phyloP scores from a whole-genome alignment of 2,113 vertebrate species.

The Lophotis ruficrista region DNA sequence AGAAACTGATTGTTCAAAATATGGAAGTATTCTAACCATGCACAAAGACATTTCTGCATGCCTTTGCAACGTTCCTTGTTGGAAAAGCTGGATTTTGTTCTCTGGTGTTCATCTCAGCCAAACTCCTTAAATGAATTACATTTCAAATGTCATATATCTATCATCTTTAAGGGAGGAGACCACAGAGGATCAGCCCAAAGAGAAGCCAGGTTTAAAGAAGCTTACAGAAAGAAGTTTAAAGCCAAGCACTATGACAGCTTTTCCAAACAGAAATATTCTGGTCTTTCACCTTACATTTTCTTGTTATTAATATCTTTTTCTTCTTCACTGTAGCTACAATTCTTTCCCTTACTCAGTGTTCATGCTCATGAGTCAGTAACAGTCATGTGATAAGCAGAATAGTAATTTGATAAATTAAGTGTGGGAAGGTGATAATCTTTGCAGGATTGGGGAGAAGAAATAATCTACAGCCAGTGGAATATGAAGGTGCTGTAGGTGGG shows the following conservation, averaged over 20 bases:
- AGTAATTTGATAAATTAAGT: neutral
- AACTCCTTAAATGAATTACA: constrained; percentile 36
- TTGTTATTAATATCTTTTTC: neutral
- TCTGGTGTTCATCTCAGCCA: constrained; percentile 43
- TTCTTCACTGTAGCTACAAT: neutral
- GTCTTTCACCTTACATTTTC: constrained; percentile 17
- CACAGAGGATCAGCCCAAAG: constrained; percentile 39
- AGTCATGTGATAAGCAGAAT: neutral
- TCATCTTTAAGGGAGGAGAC: constrained; percentile 53
- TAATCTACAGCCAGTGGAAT: neutral
- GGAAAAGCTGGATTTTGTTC: constrained; percentile 33
- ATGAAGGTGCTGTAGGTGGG: neutral
- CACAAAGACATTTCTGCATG: constrained; percentile 57
- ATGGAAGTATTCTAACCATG: constrained; percentile 49
- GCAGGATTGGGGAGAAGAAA: neutral
- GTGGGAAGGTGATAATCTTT: neutral
- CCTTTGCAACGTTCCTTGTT: constrained; percentile 40
- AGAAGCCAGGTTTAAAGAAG: constrained; percentile 49
- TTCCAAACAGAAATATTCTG: constrained; percentile 32
- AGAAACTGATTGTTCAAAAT: constrained; percentile 63
- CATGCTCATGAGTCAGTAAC: neutral
- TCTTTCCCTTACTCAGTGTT: neutral
- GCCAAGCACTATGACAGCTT: neutral
- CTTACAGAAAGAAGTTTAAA: constrained; percentile 11
- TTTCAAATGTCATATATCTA: constrained; percentile 55